phyloP scores from a whole-genome alignment of 1,140 invertebrate species.

The Charaxes varanes region DNA sequence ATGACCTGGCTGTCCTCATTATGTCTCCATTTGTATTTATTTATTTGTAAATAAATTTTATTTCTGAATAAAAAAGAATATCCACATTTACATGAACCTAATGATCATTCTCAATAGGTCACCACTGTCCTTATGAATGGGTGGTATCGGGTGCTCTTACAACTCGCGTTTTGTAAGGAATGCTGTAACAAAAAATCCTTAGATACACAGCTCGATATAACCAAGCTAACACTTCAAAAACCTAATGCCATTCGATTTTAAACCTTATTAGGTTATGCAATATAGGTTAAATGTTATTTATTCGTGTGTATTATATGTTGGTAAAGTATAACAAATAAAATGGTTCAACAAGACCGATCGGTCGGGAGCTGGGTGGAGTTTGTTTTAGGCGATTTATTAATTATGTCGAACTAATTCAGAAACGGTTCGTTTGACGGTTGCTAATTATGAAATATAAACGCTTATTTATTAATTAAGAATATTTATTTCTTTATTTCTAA shows the following conservation, averaged over 20 bases:
- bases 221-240: slow-evolving; percentile 29
- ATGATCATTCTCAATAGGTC: slow-evolving; percentile 67
- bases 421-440: slow-evolving; percentile 52
- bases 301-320: slow-evolving; percentile 4
- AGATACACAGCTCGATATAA: slow-evolving; percentile 62
- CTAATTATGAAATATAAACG: slow-evolving; percentile 45
- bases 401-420: slow-evolving; percentile 70
- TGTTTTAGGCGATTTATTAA: slow-evolving; percentile 70
- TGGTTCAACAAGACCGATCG: slow-evolving; percentile 46
- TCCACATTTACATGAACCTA: slow-evolving; percentile 38
- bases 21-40: too few species aligned
- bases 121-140: slow-evolving; percentile 70
- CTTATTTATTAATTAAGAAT: slow-evolving; percentile 31
- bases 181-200: slow-evolving; percentile 70
- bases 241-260: slow-evolving; percentile 13
- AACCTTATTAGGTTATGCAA: slow-evolving; percentile 21
- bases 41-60: not conserved
- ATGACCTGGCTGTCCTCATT: too few species aligned
- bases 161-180: slow-evolving; percentile 71
- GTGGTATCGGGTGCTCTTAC: slow-evolving; percentile 69
- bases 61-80: slow-evolving; percentile 11
- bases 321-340: slow-evolving; percentile 54
- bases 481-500: too few species aligned
- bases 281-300: slow-evolving; percentile 18
- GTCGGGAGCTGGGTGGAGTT: slow-evolving; percentile 62